A percentile compares a stretch with the other conserved stretches of the same genome.
Conservation (phyloP, 1,140 invertebrate species). For the Charaxes varanes region DNA sequence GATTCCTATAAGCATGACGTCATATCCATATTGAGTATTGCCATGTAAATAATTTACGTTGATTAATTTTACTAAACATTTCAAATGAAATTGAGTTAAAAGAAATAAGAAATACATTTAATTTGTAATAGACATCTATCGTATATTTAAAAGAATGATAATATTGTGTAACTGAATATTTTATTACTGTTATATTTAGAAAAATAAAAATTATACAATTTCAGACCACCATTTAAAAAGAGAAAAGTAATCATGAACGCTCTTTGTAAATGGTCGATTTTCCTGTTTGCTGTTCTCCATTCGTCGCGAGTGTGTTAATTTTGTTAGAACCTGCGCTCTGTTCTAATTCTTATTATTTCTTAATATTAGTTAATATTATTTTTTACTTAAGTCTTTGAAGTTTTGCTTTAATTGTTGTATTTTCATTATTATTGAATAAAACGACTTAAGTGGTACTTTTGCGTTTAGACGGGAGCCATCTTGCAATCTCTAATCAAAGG, state of each 20-base stretch:
- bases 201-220: constrained; percentile 21
- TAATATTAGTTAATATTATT: constrained; percentile 71
- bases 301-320: constrained; percentile 67
- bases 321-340: constrained; percentile 58
- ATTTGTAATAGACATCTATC: too few relatives aligned
- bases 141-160: too few relatives aligned
- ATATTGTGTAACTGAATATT: too few relatives aligned
- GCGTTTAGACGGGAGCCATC: constrained; percentile 80
- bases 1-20: constrained; percentile 38
- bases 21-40: constrained; percentile 50
- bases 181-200: too few relatives aligned
- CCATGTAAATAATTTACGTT: constrained; percentile 23
- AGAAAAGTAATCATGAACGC: constrained; percentile 47
- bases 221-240: constrained; percentile 28
- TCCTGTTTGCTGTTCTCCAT: constrained; percentile 72
- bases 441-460: constrained; percentile 76
- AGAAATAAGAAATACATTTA: too few relatives aligned
- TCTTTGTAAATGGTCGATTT: constrained; percentile 71
- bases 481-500: constrained; percentile 80
- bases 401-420: constrained; percentile 45
- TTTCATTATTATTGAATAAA: constrained; percentile 63
- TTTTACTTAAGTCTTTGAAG: constrained; percentile 59
- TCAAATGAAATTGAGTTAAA: too few relatives aligned
- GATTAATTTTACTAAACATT: too few relatives aligned
- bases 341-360: constrained; percentile 61